Evolutionary conservation across 2,113 vertebrate genomes (phyloP).

Genomic region (Heloderma charlesbogerti): DNA sequence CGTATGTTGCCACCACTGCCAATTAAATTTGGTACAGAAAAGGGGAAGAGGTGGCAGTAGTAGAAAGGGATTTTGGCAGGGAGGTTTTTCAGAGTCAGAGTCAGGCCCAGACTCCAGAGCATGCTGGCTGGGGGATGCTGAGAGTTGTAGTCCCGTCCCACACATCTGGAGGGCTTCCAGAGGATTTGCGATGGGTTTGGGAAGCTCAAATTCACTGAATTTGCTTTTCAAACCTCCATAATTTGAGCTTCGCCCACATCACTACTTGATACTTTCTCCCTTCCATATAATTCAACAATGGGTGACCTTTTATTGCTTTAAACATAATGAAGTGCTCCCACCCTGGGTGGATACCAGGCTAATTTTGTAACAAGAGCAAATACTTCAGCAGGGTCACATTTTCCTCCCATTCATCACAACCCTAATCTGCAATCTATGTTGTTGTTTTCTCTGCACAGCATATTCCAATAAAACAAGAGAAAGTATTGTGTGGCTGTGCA

Average conservation of each 20-base stretch:
- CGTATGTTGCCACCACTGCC: not conserved
- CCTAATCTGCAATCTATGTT: not conserved
- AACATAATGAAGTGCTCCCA: not conserved
- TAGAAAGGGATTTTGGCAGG: not conserved
- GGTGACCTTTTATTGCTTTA: not conserved
- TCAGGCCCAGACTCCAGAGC: not conserved
- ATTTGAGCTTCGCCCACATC: not conserved
- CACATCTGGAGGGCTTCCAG: not conserved
- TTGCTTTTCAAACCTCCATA: not conserved
- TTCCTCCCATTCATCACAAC: not conserved
- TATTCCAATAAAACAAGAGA: conserved; percentile 2
- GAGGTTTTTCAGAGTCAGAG: not conserved
- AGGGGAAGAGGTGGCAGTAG: not conserved
- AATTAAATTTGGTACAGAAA: not conserved
- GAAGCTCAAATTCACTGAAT: not conserved
- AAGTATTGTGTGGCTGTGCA: not conserved
- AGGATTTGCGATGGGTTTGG: not conserved
- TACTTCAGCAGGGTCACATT: not conserved
- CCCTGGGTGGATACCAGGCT: not conserved
- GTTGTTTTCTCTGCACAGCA: not conserved
- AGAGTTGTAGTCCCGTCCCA: too few species aligned
- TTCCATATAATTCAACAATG: not conserved
- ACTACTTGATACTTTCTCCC: not conserved
- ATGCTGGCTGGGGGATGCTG: too few species aligned
- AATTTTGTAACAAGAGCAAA: not conserved